phyloP scores from a whole-genome alignment of 2,113 vertebrate species.

The Rutilus rutilus region DNA sequence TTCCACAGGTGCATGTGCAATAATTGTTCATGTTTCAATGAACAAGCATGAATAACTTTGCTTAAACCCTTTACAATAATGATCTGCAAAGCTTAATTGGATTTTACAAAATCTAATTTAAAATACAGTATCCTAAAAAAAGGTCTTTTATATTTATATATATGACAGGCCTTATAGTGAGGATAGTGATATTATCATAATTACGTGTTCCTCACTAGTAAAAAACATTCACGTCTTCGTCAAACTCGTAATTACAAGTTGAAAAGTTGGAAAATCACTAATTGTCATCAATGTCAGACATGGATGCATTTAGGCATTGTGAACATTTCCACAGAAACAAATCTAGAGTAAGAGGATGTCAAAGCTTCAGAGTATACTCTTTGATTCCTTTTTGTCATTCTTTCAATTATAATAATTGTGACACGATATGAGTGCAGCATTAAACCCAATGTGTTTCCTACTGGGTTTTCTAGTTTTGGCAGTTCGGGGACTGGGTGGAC shows the following conservation, averaged over 20 bases:
- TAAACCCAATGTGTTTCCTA: background rate
- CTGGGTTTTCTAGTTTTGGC: slow-evolving; percentile 73
- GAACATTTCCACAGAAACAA: background rate
- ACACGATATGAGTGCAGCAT: background rate
- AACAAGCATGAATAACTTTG: too few relatives aligned
- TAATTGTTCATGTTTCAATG: too few relatives aligned
- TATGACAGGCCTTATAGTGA: too few relatives aligned
- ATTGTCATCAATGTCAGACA: background rate
- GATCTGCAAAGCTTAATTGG: too few relatives aligned
- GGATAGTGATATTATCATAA: background rate
- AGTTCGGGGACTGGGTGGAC: slow-evolving; percentile 81
- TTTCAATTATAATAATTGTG: background rate
- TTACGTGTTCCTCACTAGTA: background rate
- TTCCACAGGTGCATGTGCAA: too few relatives aligned
- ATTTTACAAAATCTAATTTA: too few relatives aligned
- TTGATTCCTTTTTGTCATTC: background rate
- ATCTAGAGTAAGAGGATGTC: background rate
- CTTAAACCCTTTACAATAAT: too few relatives aligned
- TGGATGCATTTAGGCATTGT: background rate
- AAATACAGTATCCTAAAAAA: too few relatives aligned
- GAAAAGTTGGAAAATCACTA: background rate
- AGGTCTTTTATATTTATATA: too few relatives aligned
- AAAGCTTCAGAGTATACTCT: background rate
- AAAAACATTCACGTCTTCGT: background rate
- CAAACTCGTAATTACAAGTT: background rate